phyloP scores from a whole-genome alignment of 1,140 invertebrate species.

The Drosophila mojavensis region DNA sequence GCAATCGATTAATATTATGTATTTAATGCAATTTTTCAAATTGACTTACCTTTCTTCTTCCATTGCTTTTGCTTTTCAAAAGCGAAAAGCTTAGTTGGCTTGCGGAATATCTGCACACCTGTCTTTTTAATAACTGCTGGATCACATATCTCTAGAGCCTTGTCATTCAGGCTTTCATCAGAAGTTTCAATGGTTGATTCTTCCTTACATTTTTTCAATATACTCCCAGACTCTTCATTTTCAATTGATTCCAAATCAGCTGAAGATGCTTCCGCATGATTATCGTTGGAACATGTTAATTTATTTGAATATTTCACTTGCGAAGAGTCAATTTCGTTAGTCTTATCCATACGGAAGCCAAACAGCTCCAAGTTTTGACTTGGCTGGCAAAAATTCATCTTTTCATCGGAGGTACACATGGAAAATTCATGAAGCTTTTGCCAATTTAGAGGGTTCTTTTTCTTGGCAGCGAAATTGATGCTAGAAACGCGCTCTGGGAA shows the following conservation, averaged over 20 bases:
- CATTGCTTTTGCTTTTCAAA: constrained; percentile 33
- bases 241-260: not conserved
- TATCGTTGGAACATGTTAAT: not conserved
- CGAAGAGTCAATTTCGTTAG: too few species aligned
- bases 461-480: not conserved
- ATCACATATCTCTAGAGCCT: not conserved
- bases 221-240: too few species aligned
- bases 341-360: not conserved
- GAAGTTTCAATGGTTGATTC: not conserved
- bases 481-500: not conserved
- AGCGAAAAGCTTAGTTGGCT: constrained; percentile 19
- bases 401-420: not conserved
- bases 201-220: not conserved
- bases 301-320: not conserved
- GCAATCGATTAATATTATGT: not conserved
- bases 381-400: not conserved
- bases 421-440: not conserved
- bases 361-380: not conserved
- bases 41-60: constrained; percentile 25
- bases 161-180: not conserved
- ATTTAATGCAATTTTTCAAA: not conserved
- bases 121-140: constrained; percentile 2
- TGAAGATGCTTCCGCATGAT: too few species aligned
- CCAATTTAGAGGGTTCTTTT: not conserved
- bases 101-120: constrained; percentile 27